Evolutionary conservation across 2,113 vertebrate species (phyloP), one percentile per base, ranked within the genome.

Genomic region (Ginglymostoma cirratum): DNA sequence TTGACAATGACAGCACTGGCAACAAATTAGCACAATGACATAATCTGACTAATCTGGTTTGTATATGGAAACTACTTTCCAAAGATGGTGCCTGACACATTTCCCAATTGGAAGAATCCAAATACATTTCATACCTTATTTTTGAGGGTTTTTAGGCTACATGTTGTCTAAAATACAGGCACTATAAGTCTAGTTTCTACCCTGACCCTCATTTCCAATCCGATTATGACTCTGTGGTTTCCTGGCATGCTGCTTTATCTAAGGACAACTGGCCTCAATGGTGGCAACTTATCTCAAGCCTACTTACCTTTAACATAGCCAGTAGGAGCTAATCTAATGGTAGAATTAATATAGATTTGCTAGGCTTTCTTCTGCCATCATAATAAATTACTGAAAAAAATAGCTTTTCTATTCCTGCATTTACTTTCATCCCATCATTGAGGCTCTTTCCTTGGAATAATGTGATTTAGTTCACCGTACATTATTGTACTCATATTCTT

Each of bases 351-450:
- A 34, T 65, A 92, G 30, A 92, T 92, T 61, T 92, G 55, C 89
- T 66, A 21, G 89, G 5, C 17, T n/a, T 65, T 65, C 55, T 66
- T 38, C 89, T 92, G 89, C 30, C 61, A 17, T 34, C 30, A 66
- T 38, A 92, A 65, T 92, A 92, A 92, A 92, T 92, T 66, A 66
- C 55, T 92, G 55, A 92, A 92, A 66, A 92, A 92, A 92, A 66
- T 17, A 92, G 89, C 30, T 92, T 66, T 61, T 66, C 89, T 38
- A 65, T 92, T 92, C 17, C n/a, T 92, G 61, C 55, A 66, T 34
- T 65, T 92, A 92, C 38, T 90, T 55, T 14, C 52, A 90, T 92
- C 34, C 21, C 34, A 38, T 27, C 52, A 65, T 90, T 90, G 34
- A 6, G 87, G 55, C 15, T 34, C 17, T 61, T 92, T 92, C 17